phyloP scores from a whole-genome alignment of 2,888 invertebrate species.

The Leistus spinibarbis region DNA sequence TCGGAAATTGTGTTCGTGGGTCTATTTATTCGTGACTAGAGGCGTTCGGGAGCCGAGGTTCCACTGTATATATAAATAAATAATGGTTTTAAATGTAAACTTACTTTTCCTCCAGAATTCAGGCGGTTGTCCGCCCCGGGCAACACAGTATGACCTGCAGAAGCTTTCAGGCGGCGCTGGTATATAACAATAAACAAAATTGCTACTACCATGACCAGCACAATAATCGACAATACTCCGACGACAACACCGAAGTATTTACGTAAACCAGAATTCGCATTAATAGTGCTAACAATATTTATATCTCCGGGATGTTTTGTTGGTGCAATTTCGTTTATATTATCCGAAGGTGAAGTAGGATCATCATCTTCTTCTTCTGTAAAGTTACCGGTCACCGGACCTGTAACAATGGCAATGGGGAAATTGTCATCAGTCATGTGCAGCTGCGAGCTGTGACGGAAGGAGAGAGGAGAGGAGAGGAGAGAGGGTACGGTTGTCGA shows the following conservation, averaged over 20 bases:
- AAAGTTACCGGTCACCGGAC: conserved; percentile 53
- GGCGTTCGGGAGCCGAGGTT: too few species aligned
- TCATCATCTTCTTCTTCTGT: conserved; percentile 52
- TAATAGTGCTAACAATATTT: conserved; percentile 53
- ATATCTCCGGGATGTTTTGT: conserved; percentile 44
- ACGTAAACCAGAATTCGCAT: conserved; percentile 51
- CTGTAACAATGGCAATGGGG: conserved; percentile 32
- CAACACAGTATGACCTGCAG: conserved; percentile 46
- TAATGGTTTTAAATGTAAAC: neutral
- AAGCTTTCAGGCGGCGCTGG: conserved; percentile 53
- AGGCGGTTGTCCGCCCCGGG: conserved; percentile 28
- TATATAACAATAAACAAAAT: conserved; percentile 54
- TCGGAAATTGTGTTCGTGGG: too few species aligned
- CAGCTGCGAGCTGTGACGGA: neutral
- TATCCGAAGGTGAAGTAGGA: neutral
- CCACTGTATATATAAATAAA: too few species aligned
- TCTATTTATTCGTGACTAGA: too few species aligned
- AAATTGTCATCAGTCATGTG: conserved; percentile 15
- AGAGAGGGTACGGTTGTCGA: conserved; percentile 1
- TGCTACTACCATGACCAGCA: conserved; percentile 53
- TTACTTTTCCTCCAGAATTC: conserved; percentile 29
- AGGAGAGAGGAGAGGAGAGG: neutral
- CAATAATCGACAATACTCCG: conserved; percentile 53
- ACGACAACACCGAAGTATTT: conserved; percentile 56
- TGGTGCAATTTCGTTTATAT: conserved; percentile 41